Evolutionary conservation across 2,888 invertebrate genomes (phyloP).

Genomic region (Hirtodrosophila histrioides): DNA sequence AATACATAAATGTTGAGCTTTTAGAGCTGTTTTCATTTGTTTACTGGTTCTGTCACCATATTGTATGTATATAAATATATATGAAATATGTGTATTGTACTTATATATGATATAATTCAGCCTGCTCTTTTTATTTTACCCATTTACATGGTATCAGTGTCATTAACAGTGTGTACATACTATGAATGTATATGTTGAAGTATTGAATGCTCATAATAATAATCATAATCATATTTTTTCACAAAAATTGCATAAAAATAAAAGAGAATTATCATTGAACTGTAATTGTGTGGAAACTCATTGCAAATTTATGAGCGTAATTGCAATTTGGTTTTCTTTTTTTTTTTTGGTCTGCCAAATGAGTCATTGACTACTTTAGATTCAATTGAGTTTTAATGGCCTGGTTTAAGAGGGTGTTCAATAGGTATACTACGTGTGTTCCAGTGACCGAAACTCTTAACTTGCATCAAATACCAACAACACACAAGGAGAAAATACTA

Average conservation of each 20-base stretch:
- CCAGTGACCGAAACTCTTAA: slow-evolving; percentile 13
- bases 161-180: not conserved
- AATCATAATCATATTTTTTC: slow-evolving; percentile 30
- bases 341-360: slow-evolving; percentile 24
- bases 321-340: slow-evolving; percentile 17
- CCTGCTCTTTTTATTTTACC: not conserved
- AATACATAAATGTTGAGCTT: not conserved
- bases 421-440: not conserved
- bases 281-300: slow-evolving; percentile 64
- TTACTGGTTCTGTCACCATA: not conserved
- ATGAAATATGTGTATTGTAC: too few species aligned
- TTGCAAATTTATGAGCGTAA: slow-evolving; percentile 47
- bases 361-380: slow-evolving; percentile 31
- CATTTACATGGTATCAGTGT: not conserved
- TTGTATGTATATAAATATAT: not conserved
- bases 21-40: not conserved
- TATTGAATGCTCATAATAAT: slow-evolving; percentile 30
- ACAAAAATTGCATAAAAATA: slow-evolving; percentile 20
- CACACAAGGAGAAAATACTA: slow-evolving; percentile 12
- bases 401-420: slow-evolving; percentile 14
- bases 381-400: slow-evolving; percentile 32
- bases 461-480: slow-evolving; percentile 12
- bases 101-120: too few species aligned
- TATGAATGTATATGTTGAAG: too few species aligned
- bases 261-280: slow-evolving; percentile 27